Conservation (phyloP, 1,140 invertebrate genomes). For the Heliconius congener region DNA sequence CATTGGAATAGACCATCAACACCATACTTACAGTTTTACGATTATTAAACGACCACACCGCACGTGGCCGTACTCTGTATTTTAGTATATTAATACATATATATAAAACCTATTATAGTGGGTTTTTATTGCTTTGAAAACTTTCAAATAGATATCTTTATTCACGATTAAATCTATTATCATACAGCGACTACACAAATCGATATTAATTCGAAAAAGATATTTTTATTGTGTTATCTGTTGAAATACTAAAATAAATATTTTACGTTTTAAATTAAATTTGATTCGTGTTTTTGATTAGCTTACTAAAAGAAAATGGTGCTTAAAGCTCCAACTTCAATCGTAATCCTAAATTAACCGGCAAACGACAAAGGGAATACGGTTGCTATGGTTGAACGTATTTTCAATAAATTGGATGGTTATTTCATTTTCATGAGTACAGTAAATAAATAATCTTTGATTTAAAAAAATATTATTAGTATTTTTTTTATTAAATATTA, state of each 20-base stretch:
- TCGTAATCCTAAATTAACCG: neutral
- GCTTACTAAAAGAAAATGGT: neutral
- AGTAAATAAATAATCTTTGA: neutral
- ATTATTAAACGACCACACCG: slow-evolving; percentile 27
- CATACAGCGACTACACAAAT: neutral
- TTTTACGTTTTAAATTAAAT: neutral
- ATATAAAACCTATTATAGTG: slow-evolving; percentile 22
- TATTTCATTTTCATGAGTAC: neutral
- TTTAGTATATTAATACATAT: slow-evolving; percentile 14
- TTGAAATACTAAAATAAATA: neutral
- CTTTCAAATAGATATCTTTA: slow-evolving; percentile 17
- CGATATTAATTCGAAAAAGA: neutral
- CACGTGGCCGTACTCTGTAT: slow-evolving; percentile 18
- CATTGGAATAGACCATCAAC: slow-evolving; percentile 22
- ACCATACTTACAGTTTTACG: slow-evolving; percentile 26
- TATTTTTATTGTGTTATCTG: neutral
- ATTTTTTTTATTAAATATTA: neutral
- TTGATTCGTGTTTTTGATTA: neutral
- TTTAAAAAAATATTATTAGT: neutral
- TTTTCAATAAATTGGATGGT: neutral
- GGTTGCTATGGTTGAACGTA: neutral
- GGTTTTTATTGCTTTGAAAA: slow-evolving; percentile 17
- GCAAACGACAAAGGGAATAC: neutral
- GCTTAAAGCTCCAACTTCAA: neutral
- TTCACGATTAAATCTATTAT: slow-evolving; percentile 15